Percentiles rank a stretch among this genome's conserved stretches.
These are phyloP conservation scores for Sebastes baramenuke DNA, from an alignment of 2,797 vertebrate species.

Conservation along the genomic window DNA sequence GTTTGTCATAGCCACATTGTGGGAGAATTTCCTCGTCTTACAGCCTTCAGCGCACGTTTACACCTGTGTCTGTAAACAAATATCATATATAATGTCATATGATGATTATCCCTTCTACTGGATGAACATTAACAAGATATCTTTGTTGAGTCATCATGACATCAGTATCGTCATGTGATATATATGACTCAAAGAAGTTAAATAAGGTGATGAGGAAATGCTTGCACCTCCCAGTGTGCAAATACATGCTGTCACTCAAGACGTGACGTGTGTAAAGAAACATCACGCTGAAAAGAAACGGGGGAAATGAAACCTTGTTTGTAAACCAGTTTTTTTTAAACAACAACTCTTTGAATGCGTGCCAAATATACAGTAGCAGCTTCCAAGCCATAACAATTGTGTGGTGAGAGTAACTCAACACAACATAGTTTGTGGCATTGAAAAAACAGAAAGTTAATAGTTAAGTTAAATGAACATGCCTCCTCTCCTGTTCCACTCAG, in stretches of 20 bases:
- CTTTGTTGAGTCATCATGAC: not conserved
- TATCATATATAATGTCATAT: not conserved
- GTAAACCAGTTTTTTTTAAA: not conserved
- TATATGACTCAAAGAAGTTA: conserved; percentile 14
- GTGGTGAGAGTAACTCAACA: not conserved
- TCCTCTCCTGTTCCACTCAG: conserved; percentile 32
- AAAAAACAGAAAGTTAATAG: not conserved
- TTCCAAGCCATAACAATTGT: not conserved
- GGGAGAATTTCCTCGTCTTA: conserved; percentile 18
- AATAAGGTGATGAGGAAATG: conserved; percentile 28
- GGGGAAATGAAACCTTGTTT: not conserved
- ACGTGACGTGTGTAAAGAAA: not conserved
- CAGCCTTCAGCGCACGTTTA: not conserved
- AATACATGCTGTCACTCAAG: conserved; percentile 27
- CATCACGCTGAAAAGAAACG: not conserved
- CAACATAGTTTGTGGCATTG: not conserved
- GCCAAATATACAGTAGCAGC: not conserved
- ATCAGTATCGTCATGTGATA: conserved; percentile 3
- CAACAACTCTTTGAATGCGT: not conserved
- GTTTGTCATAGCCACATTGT: conserved; percentile 47
- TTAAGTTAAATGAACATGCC: not conserved
- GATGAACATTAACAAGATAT: not conserved
- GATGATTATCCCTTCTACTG: not conserved
- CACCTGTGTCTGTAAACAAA: not conserved
- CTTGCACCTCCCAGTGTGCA: conserved; percentile 1